Conservation (phyloP, 2,888 invertebrate species). For the Sinodicranocentrus sp. region DNA sequence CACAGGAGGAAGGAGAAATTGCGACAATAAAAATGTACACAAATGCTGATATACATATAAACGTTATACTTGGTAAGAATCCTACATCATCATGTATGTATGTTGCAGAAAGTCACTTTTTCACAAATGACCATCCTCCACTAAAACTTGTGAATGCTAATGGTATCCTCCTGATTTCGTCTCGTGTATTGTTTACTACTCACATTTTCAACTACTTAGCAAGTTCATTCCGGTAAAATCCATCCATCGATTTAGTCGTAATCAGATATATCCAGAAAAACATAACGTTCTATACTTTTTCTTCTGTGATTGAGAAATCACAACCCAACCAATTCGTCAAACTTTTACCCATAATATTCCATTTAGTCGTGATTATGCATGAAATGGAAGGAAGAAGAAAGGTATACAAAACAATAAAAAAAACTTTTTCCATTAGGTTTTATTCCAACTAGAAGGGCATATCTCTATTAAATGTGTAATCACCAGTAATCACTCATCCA, state of each 20-base stretch:
- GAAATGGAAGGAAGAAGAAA: constrained; percentile 1
- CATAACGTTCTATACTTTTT: not conserved
- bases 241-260: constrained; percentile 1
- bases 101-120: no score
- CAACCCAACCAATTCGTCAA: not conserved
- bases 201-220: not conserved
- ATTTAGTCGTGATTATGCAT: constrained; percentile 17
- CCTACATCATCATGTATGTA: no score
- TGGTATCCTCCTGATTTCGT: no score
- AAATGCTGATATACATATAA: no score
- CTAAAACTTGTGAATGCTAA: no score
- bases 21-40: no score
- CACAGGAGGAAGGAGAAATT: no score
- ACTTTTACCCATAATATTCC: constrained; percentile 26
- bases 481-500: constrained; percentile 20
- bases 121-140: no score
- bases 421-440: not conserved
- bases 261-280: not conserved
- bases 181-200: no score
- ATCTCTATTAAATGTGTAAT: not conserved
- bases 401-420: no score
- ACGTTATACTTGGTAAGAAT: no score
- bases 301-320: constrained; percentile 19
- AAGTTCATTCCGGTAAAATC: not conserved
- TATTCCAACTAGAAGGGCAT: not conserved